These are phyloP conservation scores for Hafferia zeledoni DNA, from an alignment of 2,797 vertebrate genomes.

Conservation along the genomic window DNA sequence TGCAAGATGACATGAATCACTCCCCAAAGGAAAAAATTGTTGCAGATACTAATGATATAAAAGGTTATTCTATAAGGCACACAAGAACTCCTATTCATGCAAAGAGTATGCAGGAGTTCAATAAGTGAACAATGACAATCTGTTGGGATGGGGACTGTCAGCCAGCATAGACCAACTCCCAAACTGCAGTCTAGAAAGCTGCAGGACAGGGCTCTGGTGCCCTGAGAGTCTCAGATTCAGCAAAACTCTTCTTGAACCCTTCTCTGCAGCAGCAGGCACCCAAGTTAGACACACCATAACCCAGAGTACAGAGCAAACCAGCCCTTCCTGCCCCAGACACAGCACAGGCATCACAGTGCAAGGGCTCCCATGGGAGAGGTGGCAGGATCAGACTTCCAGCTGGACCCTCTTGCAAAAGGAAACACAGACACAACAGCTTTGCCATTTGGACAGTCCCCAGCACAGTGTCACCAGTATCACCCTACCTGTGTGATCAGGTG, in stretches of 20 bases:
- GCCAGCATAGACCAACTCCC: neutral
- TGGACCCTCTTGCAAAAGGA: neutral
- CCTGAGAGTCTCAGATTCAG: neutral
- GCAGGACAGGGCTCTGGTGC: neutral
- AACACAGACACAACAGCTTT: neutral
- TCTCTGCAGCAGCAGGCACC: neutral
- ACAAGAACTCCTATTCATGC: constrained; percentile 55
- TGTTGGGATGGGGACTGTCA: neutral
- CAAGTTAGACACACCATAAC: neutral
- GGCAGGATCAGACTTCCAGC: neutral
- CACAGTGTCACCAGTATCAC: neutral
- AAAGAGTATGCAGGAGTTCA: constrained; percentile 17
- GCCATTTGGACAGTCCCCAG: neutral
- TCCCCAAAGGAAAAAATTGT: constrained; percentile 58
- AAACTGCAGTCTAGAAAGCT: neutral
- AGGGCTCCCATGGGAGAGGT: neutral
- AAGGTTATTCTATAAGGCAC: constrained; percentile 37
- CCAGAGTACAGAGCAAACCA: rapidly evolving
- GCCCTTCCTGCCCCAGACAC: neutral
- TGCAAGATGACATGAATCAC: constrained; percentile 28
- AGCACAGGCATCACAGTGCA: neutral
- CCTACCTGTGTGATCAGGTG: neutral
- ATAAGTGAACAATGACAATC: constrained; percentile 14
- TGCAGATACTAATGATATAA: constrained; percentile 42
- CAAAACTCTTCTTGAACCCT: neutral